Percentiles rank a stretch among this genome's conserved stretches.
phyloP scores from a whole-genome alignment of 92 coral and sea anemone genomes.

The Zoanthus solanderi region DNA sequence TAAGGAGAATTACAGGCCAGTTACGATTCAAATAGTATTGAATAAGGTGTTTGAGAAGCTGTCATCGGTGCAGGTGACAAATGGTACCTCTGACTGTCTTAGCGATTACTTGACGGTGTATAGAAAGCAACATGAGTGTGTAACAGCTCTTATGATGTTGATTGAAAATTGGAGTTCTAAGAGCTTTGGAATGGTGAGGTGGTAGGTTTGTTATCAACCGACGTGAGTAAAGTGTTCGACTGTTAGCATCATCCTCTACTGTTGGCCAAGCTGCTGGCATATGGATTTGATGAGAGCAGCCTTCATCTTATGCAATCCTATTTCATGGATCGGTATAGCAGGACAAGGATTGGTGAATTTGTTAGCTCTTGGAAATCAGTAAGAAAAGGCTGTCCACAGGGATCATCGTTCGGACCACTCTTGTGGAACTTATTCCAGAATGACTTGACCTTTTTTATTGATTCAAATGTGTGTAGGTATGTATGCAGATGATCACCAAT shows the following conservation, averaged over 20 bases:
- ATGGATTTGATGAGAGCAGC: background rate
- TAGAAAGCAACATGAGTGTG: too few relatives aligned
- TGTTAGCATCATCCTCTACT: conserved; percentile 2
- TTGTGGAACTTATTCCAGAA: too few relatives aligned
- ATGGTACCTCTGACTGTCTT: background rate
- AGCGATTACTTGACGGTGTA: background rate
- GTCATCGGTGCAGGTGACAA: background rate
- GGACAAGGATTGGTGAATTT: background rate
- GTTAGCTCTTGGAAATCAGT: background rate
- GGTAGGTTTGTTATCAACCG: background rate
- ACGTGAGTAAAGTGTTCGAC: background rate
- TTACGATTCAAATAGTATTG: too few relatives aligned
- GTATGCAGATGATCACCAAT: too few relatives aligned
- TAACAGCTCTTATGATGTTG: background rate
- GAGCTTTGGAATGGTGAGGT: background rate
- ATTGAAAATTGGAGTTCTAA: background rate
- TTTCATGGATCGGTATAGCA: background rate
- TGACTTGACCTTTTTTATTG: too few relatives aligned
- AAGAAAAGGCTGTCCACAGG: background rate
- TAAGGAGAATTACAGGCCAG: too few relatives aligned
- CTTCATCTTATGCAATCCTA: background rate
- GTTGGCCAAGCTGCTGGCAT: background rate
- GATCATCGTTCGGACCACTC: background rate
- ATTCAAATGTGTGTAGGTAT: too few relatives aligned
- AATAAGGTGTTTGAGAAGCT: too few relatives aligned